phyloP scores from a whole-genome alignment of 2,113 vertebrate genomes.

The Anser cygnoides region DNA sequence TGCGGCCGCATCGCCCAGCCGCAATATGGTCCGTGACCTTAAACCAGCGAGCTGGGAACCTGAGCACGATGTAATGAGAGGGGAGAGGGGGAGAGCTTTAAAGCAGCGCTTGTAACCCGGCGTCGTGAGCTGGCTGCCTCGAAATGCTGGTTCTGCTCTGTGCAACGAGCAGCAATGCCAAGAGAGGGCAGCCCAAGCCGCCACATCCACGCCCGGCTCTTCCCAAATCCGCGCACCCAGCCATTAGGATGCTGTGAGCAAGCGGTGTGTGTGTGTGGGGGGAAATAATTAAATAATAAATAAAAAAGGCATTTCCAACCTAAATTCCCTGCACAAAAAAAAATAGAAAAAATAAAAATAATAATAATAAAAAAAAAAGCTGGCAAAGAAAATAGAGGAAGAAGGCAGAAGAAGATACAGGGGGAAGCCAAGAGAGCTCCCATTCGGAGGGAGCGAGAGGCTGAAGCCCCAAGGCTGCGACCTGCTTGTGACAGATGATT shows the following conservation, averaged over 20 bases:
- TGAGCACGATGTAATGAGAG: background rate
- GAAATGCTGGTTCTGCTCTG: background rate
- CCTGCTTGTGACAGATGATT: background rate
- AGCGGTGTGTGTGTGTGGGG: background rate
- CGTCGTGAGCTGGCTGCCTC: background rate
- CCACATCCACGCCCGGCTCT: background rate
- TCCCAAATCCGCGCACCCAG: fast-evolving
- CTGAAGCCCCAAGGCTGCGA: background rate
- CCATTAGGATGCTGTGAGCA: background rate
- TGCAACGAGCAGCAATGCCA: background rate
- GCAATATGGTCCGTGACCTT: background rate
- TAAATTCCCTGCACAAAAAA: background rate
- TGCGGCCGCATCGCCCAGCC: background rate
- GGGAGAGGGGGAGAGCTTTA: background rate
- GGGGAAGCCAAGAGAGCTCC: background rate
- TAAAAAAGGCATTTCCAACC: background rate
- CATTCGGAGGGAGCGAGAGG: background rate
- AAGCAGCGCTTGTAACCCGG: background rate
- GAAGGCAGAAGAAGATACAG: background rate
- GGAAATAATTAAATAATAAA: no score
- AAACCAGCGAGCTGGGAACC: background rate
- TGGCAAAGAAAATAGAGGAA: background rate
- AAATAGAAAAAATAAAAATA: no score
- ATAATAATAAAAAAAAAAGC: background rate
- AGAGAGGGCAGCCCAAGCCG: slow-evolving; percentile 66